Evolutionary conservation across 2,113 vertebrate genomes (phyloP), one percentile per base, ranked within the genome.

Genomic region (Glaucomys volans): DNA sequence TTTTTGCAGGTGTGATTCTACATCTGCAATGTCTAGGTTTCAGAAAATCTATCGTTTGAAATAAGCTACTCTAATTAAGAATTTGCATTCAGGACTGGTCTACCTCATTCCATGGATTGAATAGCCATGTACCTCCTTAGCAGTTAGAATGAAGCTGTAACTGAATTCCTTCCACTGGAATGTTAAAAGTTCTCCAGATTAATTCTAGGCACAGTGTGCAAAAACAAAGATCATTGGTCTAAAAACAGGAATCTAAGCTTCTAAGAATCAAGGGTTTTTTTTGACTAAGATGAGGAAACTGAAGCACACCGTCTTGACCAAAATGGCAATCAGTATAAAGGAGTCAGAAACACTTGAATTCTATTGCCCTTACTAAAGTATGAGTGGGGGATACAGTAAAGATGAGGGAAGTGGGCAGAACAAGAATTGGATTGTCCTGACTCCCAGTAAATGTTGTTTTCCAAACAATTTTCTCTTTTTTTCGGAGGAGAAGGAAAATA

Each of bases 1-100:
- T 32, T 85, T 93, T 84, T 95, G 80, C 92, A 97, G 96, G 90
- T 97, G 74, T 96, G 85, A 95, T 92, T 88, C 67, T 89, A 92
- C 86, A 74, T 79, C 90, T 86, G 40, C 67, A 95, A 75, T 82
- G 81, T 87, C 52, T 95, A 94, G 44, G 52, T 94, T 96, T 95
- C 85, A 95, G 79, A 94, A 96, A 92, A 37, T 90, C 40, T 87
- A 4, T 87, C 62, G 3, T 74, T 93, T 92, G 54, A 94, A 87
- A 90, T 44, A 47, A 87, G 64, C 20, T 74, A 47, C 77, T 59
- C 52, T 93, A 92, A 88, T 69, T 54, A 92, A 30, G 66, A 96
- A 67, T 28, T 84, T 88, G 20, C 42, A 62, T 22, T 93, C 71
- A 83, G 44, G 84, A 77, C 26, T 66, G 50, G 62, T 50, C 24